A percentile compares a stretch with the other conserved stretches of the same genome.
Evolutionary conservation across 2,888 invertebrate genomes (phyloP).

Genomic region (Nemurella pictetii): DNA sequence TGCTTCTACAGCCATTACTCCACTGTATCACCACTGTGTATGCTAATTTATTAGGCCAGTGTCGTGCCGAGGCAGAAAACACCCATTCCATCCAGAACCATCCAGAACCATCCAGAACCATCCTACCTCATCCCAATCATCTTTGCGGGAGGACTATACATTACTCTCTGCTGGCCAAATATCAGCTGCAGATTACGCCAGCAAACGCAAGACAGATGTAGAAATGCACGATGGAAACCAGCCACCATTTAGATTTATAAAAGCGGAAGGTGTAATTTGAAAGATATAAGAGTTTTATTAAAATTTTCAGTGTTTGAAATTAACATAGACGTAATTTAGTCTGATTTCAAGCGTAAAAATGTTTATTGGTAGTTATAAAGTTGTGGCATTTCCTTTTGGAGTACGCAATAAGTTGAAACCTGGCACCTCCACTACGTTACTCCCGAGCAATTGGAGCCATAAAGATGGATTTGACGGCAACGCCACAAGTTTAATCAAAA

Average conservation of each 20-base stretch:
- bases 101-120: neutral
- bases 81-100: neutral
- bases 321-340: neutral
- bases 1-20: slow-evolving; percentile 14
- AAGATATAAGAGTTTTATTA: neutral
- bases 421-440: neutral
- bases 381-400: neutral
- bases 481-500: neutral
- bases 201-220: neutral
- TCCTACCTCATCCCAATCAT: slow-evolving; percentile 15
- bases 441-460: neutral
- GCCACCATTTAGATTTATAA: neutral
- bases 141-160: neutral
- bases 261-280: neutral
- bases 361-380: neutral
- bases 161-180: slow-evolving; percentile 23
- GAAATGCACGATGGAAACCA: neutral
- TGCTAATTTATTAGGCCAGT: slow-evolving; percentile 28
- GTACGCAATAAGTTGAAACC: neutral
- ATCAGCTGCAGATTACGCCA: slow-evolving; percentile 30
- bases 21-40: slow-evolving; percentile 31
- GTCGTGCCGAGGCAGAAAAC: neutral
- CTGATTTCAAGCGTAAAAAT: neutral
- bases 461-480: neutral
- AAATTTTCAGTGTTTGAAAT: neutral